Conservation (phyloP, 2,113 vertebrate species). For the Uria lomvia region DNA sequence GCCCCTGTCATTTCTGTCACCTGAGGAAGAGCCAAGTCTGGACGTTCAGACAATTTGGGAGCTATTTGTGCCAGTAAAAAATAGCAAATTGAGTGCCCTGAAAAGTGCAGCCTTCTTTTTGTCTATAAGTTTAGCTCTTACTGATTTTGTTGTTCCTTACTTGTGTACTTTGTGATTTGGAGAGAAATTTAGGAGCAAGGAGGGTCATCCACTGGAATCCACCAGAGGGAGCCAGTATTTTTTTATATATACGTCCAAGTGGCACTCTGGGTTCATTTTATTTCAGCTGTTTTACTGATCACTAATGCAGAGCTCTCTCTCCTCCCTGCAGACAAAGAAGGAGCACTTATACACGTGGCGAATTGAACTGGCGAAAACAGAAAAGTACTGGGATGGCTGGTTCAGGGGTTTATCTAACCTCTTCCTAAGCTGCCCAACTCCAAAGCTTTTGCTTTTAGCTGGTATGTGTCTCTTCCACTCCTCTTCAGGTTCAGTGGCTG, state of each 20-base stretch:
- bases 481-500: not conserved
- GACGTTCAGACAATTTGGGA: not conserved
- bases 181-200: not conserved
- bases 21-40: not conserved
- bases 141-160: not conserved
- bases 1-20: not conserved
- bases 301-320: not conserved
- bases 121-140: not conserved
- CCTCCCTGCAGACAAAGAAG: constrained; percentile 83
- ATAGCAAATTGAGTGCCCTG: not conserved
- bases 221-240: constrained; percentile 30
- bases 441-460: constrained; percentile 93
- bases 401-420: constrained; percentile 94
- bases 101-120: not conserved
- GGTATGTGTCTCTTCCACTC: constrained; percentile 71
- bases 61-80: not conserved
- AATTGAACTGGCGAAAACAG: constrained; percentile 95
- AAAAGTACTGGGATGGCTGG: constrained; percentile 99
- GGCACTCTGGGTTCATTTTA: not conserved
- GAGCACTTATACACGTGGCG: constrained; percentile 94
- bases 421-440: constrained; percentile 89
- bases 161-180: not conserved
- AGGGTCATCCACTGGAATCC: not conserved
- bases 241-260: not conserved
- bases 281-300: not conserved